These are phyloP conservation scores for Promerops cafer DNA, from an alignment of 2,113 vertebrate species.

Conservation along the genomic window DNA sequence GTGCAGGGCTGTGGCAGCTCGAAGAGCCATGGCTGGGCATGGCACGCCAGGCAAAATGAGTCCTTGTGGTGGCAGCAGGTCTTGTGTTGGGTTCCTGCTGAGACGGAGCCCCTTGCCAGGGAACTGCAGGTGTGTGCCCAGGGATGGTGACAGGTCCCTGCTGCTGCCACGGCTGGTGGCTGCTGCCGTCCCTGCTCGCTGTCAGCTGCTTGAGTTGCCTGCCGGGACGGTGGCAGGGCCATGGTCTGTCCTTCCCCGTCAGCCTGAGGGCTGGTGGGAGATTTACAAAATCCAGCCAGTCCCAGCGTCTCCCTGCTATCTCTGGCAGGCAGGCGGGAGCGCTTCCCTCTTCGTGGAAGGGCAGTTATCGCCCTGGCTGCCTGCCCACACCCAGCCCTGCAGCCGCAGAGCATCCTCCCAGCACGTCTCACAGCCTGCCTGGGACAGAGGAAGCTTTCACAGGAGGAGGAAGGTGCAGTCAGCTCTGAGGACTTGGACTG, in stretches of 20 bases:
- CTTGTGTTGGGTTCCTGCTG: not conserved
- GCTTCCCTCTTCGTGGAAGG: not conserved
- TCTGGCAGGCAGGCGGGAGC: not conserved
- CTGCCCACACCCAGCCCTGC: not conserved
- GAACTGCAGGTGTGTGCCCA: not conserved
- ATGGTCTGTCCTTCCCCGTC: rapidly evolving
- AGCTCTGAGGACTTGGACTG: not conserved
- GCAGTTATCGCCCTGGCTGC: not conserved
- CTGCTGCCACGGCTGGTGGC: rapidly evolving
- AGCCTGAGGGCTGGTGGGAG: not conserved
- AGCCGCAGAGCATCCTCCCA: not conserved
- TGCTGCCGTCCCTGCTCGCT: rapidly evolving
- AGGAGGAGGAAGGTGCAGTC: not conserved
- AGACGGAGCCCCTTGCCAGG: not conserved
- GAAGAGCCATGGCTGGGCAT: rapidly evolving
- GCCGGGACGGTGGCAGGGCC: not conserved
- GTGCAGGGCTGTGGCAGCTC: not conserved
- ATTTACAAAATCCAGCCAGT: not conserved
- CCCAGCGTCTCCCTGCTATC: not conserved
- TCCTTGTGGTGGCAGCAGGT: rapidly evolving
- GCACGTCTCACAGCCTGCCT: not conserved
- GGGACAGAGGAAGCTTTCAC: not conserved
- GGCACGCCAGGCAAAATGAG: not conserved
- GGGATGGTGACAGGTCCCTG: not conserved
- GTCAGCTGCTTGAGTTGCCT: not conserved